These are phyloP conservation scores for Apocheima hispidaria DNA, from an alignment of 2,888 invertebrate genomes.

Conservation along the genomic window DNA sequence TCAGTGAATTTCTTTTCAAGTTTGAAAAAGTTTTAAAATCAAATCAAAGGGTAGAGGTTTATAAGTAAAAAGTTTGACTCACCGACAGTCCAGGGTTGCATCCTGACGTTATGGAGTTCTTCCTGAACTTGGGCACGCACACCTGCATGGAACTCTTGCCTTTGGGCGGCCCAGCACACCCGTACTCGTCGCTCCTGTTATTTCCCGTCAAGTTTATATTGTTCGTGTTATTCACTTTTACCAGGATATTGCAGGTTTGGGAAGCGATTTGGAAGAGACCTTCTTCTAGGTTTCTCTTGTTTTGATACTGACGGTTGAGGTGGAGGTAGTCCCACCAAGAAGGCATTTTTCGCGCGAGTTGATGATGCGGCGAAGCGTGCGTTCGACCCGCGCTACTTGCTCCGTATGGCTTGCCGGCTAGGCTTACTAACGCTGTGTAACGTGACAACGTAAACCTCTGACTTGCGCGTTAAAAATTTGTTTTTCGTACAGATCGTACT, in stretches of 20 bases:
- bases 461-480: conserved; percentile 78
- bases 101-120: conserved; percentile 80
- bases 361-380: conserved; percentile 37
- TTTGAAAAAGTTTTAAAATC: not conserved
- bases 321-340: conserved; percentile 88
- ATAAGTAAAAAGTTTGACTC: conserved; percentile 57
- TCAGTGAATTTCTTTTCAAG: not conserved
- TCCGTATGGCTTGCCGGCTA: conserved; percentile 46
- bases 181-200: conserved; percentile 88
- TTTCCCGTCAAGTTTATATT: conserved; percentile 89
- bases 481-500: conserved; percentile 52
- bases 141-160: conserved; percentile 83
- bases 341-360: conserved; percentile 79
- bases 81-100: conserved; percentile 88
- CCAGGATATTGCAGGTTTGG: conserved; percentile 91
- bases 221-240: conserved; percentile 91
- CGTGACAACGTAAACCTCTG: conserved; percentile 40
- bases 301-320: conserved; percentile 80
- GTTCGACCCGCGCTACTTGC: conserved; percentile 50
- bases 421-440: conserved; percentile 1
- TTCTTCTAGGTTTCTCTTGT: conserved; percentile 89
- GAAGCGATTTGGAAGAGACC: conserved; percentile 92
- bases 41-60: not conserved
- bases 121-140: conserved; percentile 85
- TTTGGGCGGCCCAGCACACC: conserved; percentile 76